These are phyloP conservation scores for Hycleus cichorii DNA, from an alignment of 1,140 invertebrate genomes.

Conservation along the genomic window DNA sequence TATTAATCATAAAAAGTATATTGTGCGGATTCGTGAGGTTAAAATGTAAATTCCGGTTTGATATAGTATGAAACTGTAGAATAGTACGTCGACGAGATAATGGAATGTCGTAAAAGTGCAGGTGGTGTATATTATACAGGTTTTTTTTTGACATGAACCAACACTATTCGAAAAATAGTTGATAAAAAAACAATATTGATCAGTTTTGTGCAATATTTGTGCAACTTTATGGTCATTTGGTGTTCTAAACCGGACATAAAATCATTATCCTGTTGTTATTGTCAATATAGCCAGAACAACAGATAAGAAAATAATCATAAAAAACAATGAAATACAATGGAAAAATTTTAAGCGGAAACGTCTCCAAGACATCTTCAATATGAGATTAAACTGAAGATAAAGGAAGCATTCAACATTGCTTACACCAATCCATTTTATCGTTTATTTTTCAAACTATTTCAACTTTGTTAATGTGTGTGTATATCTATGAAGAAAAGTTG, in stretches of 20 bases:
- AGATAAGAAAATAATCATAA: background rate
- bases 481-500: no score
- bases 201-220: background rate
- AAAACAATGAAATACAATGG: background rate
- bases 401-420: no score
- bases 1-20: conserved; percentile 14
- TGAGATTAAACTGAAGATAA: background rate
- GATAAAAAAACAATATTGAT: conserved; percentile 3
- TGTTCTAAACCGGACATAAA: background rate
- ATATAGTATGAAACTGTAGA: conserved; percentile 2
- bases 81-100: background rate
- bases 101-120: conserved; percentile 17
- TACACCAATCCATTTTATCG: no score
- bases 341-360: background rate
- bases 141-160: conserved; percentile 10
- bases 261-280: background rate
- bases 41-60: conserved; percentile 16
- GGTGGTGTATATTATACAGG: conserved; percentile 14
- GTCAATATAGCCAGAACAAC: background rate
- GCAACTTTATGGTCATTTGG: background rate
- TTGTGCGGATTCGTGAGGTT: conserved; percentile 10
- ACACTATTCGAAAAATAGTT: conserved; percentile 16
- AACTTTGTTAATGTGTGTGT: no score
- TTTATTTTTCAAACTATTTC: no score
- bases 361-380: background rate